phyloP scores from a whole-genome alignment of 2,888 invertebrate species.

The Dasypogon diadema region DNA sequence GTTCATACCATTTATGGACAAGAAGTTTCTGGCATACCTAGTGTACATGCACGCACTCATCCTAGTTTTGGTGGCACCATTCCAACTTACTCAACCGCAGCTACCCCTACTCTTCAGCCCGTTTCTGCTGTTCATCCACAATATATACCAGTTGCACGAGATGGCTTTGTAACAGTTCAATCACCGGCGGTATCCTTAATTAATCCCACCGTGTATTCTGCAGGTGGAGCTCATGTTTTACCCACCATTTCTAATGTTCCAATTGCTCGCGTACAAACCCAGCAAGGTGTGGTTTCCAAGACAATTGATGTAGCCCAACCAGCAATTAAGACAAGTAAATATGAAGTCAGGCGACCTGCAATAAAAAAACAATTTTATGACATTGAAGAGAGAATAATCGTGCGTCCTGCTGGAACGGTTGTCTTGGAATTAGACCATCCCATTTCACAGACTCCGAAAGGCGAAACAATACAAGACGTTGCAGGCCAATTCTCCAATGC shows the following conservation, averaged over 20 bases:
- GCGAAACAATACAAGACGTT: slow-evolving; percentile 63
- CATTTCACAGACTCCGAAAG: slow-evolving; percentile 71
- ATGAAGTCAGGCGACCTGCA: slow-evolving; percentile 73
- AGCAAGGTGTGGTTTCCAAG: slow-evolving; percentile 70
- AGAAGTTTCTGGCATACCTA: not conserved
- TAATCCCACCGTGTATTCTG: not conserved
- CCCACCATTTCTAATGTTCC: not conserved
- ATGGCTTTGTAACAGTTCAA: slow-evolving; percentile 4
- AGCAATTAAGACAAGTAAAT: slow-evolving; percentile 72
- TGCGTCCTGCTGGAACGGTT: slow-evolving; percentile 74
- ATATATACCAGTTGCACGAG: not conserved
- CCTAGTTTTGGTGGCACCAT: not conserved
- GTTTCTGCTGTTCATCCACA: slow-evolving; percentile 1
- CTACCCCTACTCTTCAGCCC: slow-evolving; percentile 1
- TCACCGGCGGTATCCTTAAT: slow-evolving; percentile 19
- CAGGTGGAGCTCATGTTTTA: too few species aligned
- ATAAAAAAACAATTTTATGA: slow-evolving; percentile 76
- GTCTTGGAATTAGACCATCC: slow-evolving; percentile 74
- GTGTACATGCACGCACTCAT: not conserved
- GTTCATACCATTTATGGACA: too few species aligned
- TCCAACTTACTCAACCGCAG: not conserved
- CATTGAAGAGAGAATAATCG: slow-evolving; percentile 73
- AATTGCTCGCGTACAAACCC: slow-evolving; percentile 64
- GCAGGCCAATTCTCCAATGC: too few species aligned
- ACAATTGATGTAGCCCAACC: slow-evolving; percentile 73